A percentile compares a stretch with the other conserved stretches of the same genome.
These are phyloP conservation scores for Drosophila sproati DNA, from an alignment of 1,140 invertebrate species.

Conservation along the genomic window DNA sequence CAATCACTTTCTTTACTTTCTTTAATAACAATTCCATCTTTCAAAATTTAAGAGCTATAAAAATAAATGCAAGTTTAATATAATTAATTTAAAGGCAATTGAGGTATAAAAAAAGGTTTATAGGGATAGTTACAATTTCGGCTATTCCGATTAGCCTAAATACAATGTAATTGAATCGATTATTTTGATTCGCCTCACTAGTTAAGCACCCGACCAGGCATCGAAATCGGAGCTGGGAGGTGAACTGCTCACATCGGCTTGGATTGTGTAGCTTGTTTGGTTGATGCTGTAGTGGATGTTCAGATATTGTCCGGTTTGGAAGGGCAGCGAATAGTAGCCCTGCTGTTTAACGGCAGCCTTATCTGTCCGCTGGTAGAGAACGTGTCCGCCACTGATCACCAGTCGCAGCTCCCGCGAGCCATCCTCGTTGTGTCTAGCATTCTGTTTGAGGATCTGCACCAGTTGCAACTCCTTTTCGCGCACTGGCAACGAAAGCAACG, in stretches of 20 bases:
- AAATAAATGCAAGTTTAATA: too few relatives aligned
- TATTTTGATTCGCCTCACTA: not conserved
- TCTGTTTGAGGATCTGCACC: constrained; percentile 63
- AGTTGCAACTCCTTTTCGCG: constrained; percentile 29
- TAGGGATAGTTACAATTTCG: too few relatives aligned
- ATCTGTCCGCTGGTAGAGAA: constrained; percentile 59
- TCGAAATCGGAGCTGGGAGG: constrained; percentile 53
- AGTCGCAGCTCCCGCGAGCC: constrained; percentile 64
- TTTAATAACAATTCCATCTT: too few relatives aligned
- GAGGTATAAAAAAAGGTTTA: too few relatives aligned
- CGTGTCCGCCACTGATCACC: constrained; percentile 59
- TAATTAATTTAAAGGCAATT: too few relatives aligned
- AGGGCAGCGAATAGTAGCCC: constrained; percentile 59
- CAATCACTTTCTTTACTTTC: too few relatives aligned
- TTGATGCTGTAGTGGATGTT: constrained; percentile 73
- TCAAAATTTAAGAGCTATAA: too few relatives aligned
- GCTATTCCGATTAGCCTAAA: too few relatives aligned
- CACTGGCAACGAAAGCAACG: constrained; percentile 42
- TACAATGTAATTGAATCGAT: not conserved
- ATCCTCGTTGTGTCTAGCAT: constrained; percentile 55
- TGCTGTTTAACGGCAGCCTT: constrained; percentile 37
- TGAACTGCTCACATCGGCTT: constrained; percentile 50
- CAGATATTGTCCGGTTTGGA: constrained; percentile 53
- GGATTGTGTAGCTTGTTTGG: constrained; percentile 69
- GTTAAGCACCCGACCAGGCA: not conserved